These are phyloP conservation scores for Nephrotoma appendiculata DNA, from an alignment of 2,888 invertebrate genomes.

Conservation along the genomic window DNA sequence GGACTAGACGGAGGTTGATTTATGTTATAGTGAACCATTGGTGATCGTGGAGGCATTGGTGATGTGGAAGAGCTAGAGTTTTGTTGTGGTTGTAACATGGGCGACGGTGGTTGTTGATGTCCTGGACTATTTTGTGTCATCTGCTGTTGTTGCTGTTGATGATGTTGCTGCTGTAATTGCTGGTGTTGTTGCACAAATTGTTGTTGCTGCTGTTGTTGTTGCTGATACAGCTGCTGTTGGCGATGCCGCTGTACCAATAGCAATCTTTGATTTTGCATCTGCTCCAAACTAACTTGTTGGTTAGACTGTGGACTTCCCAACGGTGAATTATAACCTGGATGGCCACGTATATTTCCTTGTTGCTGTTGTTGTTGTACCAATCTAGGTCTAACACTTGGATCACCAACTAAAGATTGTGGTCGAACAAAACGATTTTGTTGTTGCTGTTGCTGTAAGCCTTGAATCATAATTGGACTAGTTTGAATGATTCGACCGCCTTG, in stretches of 20 bases:
- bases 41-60: slow-evolving; percentile 41
- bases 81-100: slow-evolving; percentile 28
- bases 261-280: slow-evolving; percentile 10
- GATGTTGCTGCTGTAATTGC: slow-evolving; percentile 14
- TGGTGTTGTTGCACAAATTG: slow-evolving; percentile 21
- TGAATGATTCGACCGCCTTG: slow-evolving; percentile 27
- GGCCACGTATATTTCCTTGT: not conserved
- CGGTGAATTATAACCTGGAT: slow-evolving; percentile 4
- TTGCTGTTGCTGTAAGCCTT: slow-evolving; percentile 17
- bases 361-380: slow-evolving; percentile 24
- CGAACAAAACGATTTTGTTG: slow-evolving; percentile 31
- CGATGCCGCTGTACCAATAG: slow-evolving; percentile 20
- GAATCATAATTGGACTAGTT: slow-evolving; percentile 32
- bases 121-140: slow-evolving; percentile 27
- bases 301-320: slow-evolving; percentile 25
- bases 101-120: slow-evolving; percentile 28
- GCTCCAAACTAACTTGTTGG: slow-evolving; percentile 8
- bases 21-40: slow-evolving; percentile 34
- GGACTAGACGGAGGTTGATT: slow-evolving; percentile 32
- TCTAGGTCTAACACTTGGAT: slow-evolving; percentile 1
- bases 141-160: slow-evolving; percentile 21
- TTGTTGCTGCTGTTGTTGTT: slow-evolving; percentile 20
- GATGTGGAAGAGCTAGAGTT: slow-evolving; percentile 39
- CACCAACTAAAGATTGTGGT: slow-evolving; percentile 20
- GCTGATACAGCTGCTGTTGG: slow-evolving; percentile 24